These are phyloP conservation scores for Sialis fuliginosa DNA, from an alignment of 2,888 invertebrate genomes.

Conservation along the genomic window DNA sequence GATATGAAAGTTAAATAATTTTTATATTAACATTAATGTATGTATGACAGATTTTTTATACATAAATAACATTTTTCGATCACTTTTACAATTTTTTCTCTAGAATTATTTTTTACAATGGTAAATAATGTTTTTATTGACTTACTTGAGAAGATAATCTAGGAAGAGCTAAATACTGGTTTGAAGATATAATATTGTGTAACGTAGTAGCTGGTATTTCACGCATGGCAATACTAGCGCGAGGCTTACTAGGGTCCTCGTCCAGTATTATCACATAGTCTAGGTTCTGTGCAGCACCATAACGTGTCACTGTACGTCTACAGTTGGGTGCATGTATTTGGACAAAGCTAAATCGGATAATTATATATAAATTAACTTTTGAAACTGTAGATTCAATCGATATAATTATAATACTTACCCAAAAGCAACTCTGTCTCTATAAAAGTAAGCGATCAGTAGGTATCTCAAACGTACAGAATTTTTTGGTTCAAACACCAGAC, in stretches of 20 bases:
- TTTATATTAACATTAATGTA: too few species aligned
- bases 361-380: background rate
- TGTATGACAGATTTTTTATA: too few species aligned
- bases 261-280: conserved; percentile 79
- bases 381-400: background rate
- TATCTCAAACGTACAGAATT: conserved; percentile 66
- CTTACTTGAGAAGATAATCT: conserved; percentile 79
- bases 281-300: conserved; percentile 52
- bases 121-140: conserved; percentile 1
- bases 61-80: too few species aligned
- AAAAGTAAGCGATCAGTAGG: conserved; percentile 73
- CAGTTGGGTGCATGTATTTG: conserved; percentile 42
- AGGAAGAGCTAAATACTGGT: conserved; percentile 76
- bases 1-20: too few species aligned
- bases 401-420: conserved; percentile 39
- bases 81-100: too few species aligned
- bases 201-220: conserved; percentile 79
- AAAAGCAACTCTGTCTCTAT: conserved; percentile 70
- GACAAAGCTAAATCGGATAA: conserved; percentile 38
- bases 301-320: conserved; percentile 42
- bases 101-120: conserved; percentile 1
- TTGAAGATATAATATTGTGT: conserved; percentile 72
- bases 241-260: conserved; percentile 63
- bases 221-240: conserved; percentile 74
- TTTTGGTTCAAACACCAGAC: conserved; percentile 69